These are phyloP conservation scores for Sebastes melanostomus DNA, from an alignment of 2,797 vertebrate genomes.

Conservation along the genomic window DNA sequence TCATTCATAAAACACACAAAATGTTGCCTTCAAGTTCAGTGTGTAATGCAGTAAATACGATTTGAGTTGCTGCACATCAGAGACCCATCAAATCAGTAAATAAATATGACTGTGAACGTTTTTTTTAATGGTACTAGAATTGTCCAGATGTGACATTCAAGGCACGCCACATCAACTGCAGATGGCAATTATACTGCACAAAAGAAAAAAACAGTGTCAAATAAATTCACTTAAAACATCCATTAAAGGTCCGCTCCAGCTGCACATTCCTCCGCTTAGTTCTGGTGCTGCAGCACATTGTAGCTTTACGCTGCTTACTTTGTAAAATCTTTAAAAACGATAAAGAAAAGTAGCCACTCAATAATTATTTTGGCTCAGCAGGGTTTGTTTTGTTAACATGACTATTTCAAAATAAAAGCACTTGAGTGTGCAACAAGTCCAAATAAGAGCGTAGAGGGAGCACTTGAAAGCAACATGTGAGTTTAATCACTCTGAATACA, in stretches of 20 bases:
- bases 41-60: neutral
- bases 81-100: neutral
- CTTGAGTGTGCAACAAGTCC: slow-evolving; percentile 14
- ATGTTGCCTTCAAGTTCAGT: neutral
- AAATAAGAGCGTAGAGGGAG: neutral
- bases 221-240: neutral
- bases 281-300: neutral
- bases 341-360: neutral
- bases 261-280: neutral
- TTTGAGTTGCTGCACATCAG: neutral
- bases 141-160: neutral
- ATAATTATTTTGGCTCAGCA: neutral
- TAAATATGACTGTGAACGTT: neutral
- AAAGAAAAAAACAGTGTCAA: neutral
- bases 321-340: neutral
- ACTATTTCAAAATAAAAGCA: slow-evolving; percentile 15
- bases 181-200: neutral
- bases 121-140: neutral
- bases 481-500: neutral
- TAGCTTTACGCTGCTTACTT: neutral
- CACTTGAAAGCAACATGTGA: neutral
- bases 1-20: neutral
- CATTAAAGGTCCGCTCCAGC: neutral
- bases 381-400: neutral
- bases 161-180: neutral